Conservation (phyloP, 2,888 invertebrate genomes). For the Pristionchus exspectatus region DNA sequence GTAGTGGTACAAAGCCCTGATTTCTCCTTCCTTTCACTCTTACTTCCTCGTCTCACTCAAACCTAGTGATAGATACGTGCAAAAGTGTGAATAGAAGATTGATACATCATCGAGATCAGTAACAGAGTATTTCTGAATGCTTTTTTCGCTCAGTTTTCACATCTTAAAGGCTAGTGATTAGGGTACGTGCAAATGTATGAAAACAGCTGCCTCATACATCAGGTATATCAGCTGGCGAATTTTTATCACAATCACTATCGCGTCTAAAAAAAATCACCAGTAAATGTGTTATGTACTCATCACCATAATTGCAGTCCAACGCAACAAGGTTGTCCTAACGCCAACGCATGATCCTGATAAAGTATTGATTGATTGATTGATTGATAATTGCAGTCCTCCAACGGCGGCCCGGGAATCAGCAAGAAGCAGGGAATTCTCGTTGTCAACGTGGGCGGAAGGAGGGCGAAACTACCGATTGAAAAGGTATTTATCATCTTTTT, state of each 20-base stretch:
- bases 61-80: neutral
- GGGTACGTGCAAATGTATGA: too few relatives aligned
- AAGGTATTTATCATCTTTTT: slow-evolving; percentile 57
- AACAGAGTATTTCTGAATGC: neutral
- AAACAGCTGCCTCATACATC: too few relatives aligned
- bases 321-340: too few relatives aligned
- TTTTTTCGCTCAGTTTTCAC: too few relatives aligned
- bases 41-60: neutral
- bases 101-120: neutral
- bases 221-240: too few relatives aligned
- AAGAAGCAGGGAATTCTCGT: slow-evolving; percentile 38
- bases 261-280: too few relatives aligned
- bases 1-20: neutral
- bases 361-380: too few relatives aligned
- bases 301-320: too few relatives aligned
- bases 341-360: too few relatives aligned
- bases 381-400: slow-evolving; percentile 28
- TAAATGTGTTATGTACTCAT: too few relatives aligned
- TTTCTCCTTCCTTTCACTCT: neutral
- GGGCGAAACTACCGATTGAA: slow-evolving; percentile 67
- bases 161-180: too few relatives aligned
- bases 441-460: slow-evolving; percentile 73
- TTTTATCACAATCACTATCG: too few relatives aligned
- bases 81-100: neutral
- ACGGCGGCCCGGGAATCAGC: neutral